A percentile compares a stretch with the other conserved stretches of the same genome.
Evolutionary conservation across 2,113 vertebrate genomes (phyloP).

Genomic region (Galbula dea): DNA sequence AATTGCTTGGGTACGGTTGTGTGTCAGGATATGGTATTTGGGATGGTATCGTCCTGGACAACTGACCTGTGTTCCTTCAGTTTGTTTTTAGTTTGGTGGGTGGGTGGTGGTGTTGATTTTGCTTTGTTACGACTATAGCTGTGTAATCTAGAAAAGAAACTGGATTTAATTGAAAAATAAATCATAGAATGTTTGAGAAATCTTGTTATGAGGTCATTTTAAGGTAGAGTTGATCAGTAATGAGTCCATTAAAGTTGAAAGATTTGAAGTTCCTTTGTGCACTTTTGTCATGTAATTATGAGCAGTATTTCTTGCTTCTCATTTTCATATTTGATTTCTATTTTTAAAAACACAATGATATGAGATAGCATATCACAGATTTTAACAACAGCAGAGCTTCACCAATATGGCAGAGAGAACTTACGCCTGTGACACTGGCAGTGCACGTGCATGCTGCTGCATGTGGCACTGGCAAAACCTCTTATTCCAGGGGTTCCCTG

Average conservation of each 20-base stretch:
- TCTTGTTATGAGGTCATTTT: neutral
- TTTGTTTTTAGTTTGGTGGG: neutral
- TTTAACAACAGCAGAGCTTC: neutral
- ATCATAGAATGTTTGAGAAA: neutral
- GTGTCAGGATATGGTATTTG: neutral
- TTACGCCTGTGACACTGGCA: neutral
- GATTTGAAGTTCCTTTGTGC: neutral
- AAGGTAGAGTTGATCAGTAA: neutral
- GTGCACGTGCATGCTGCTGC: no score
- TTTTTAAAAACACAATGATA: neutral
- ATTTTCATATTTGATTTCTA: neutral
- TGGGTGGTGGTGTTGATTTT: neutral
- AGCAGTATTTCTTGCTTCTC: neutral
- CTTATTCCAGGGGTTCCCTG: neutral
- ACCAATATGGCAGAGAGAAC: neutral
- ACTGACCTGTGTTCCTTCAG: neutral
- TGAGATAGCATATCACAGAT: neutral
- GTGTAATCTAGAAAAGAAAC: neutral
- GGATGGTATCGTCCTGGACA: neutral
- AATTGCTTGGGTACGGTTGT: neutral
- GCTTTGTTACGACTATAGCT: neutral
- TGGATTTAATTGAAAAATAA: neutral
- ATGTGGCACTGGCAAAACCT: neutral
- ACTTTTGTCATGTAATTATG: neutral
- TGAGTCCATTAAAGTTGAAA: neutral